Conservation (phyloP, 2,113 vertebrate genomes). For the Erythrocercus mccallii region DNA sequence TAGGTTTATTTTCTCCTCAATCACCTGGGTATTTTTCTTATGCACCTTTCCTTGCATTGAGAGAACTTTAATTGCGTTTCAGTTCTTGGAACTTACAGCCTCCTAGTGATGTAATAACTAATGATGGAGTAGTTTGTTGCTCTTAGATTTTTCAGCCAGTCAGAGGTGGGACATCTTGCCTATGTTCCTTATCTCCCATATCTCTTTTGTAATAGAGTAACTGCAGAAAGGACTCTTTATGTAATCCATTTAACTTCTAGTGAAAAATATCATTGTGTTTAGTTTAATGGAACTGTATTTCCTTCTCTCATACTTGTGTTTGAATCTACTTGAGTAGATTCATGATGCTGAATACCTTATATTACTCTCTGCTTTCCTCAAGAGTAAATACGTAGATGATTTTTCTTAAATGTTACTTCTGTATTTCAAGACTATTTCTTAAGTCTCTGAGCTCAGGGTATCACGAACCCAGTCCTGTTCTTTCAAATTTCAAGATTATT, state of each 20-base stretch:
- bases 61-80: neutral
- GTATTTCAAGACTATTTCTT: neutral
- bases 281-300: neutral
- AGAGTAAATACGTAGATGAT: neutral
- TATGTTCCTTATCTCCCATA: neutral
- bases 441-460: neutral
- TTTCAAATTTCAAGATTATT: neutral
- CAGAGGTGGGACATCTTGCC: neutral
- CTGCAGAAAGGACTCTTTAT: neutral
- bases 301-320: rapidly evolving
- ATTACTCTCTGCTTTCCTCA: neutral
- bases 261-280: neutral
- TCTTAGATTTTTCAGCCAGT: neutral
- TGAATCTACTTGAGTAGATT: neutral
- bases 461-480: neutral
- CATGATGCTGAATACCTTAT: neutral
- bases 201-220: neutral
- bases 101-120: neutral
- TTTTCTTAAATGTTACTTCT: neutral
- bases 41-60: neutral
- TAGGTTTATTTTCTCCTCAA: neutral
- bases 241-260: neutral
- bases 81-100: neutral
- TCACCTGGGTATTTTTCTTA: neutral
- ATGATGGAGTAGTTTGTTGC: neutral